Evolutionary conservation across 2,888 invertebrate species (phyloP), one percentile per base, ranked within the genome.

Genomic region (Drosophila austrosaltans): DNA sequence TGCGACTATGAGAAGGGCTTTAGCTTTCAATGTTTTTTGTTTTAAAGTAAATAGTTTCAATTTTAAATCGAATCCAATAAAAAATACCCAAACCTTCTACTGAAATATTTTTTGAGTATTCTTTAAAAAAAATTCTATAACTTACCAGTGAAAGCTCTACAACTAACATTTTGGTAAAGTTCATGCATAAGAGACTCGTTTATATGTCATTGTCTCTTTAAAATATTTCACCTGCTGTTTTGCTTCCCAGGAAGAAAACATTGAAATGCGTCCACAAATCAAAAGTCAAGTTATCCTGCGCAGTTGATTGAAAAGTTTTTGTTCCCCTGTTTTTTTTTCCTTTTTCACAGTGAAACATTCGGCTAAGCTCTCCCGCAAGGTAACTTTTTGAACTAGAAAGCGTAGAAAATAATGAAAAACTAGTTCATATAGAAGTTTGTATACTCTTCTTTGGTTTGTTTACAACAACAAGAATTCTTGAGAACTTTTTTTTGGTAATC

Each of bases 261-360:
- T 12, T 48, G 28, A 36, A 60, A 25, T 60, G 60, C 63, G 39
- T 36, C 63, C 57, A 63, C 62, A 63, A 57, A 60, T 59, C 69
- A 82, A 76, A 70, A 72, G 69, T 61, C 67, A 69, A 72, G 53
- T 32, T 54, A 61, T 60, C 30, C 48, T 40, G 66, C 62, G 67
- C 54, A 63, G 78, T 72, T 78, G 82, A 82, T 85, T 82, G 85
- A 82, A 82, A 82, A 85, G 75, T 82, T 82, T 66, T 60, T 12
- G 22, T 16, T 16, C 16, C 16, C 16, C 0, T 16, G 16, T 44
- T 30, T 30, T 22, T 56, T 30, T 63, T 44, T 28, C 22, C 72
- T 72, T 69, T 69, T 60, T 39, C 67, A 69, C 59, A 63, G 44
- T 69, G 69, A 54, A 57, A 65, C 44, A 56, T 68, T 64, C 71